A percentile compares a stretch with the other conserved stretches of the same genome.
Evolutionary conservation across 1,140 invertebrate species (phyloP).

Genomic region (Phortica variegata): DNA sequence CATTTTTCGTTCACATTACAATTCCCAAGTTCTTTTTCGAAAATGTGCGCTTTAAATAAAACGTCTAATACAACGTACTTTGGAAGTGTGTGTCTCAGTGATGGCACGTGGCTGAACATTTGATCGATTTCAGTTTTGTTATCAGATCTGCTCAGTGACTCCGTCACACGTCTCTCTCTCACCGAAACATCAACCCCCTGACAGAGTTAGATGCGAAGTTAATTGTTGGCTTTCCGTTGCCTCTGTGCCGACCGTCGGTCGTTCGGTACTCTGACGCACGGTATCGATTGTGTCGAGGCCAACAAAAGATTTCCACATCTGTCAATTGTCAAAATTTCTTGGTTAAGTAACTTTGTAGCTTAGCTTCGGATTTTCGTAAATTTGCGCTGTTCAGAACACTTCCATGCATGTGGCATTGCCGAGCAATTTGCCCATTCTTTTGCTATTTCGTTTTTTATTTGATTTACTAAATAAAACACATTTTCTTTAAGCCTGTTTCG

Average conservation of each 20-base stretch:
- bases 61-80: accelerated
- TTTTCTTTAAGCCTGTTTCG: too few relatives aligned
- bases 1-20: slow-evolving; percentile 6
- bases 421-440: slow-evolving; percentile 58
- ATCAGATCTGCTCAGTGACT: slow-evolving; percentile 58
- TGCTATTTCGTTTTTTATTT: slow-evolving; percentile 18
- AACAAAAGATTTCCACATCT: slow-evolving; percentile 53
- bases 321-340: slow-evolving; percentile 57
- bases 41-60: slow-evolving; percentile 23
- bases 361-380: slow-evolving; percentile 58
- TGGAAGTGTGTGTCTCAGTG: slow-evolving; percentile 56
- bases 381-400: slow-evolving; percentile 58
- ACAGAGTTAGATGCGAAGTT: slow-evolving; percentile 41
- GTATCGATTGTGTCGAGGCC: slow-evolving; percentile 49
- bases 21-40: slow-evolving; percentile 36
- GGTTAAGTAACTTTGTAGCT: slow-evolving; percentile 58
- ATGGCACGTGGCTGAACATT: slow-evolving; percentile 56
- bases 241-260: slow-evolving; percentile 50
- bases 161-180: slow-evolving; percentile 56
- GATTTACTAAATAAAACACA: too few relatives aligned
- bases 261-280: slow-evolving; percentile 47
- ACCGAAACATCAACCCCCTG: slow-evolving; percentile 45
- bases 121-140: slow-evolving; percentile 56
- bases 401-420: slow-evolving; percentile 56
- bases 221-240: slow-evolving; percentile 49